Base-by-base conservation (phyloP, 2,113 vertebrate species). In the Ceyx margarethae region DNA sequence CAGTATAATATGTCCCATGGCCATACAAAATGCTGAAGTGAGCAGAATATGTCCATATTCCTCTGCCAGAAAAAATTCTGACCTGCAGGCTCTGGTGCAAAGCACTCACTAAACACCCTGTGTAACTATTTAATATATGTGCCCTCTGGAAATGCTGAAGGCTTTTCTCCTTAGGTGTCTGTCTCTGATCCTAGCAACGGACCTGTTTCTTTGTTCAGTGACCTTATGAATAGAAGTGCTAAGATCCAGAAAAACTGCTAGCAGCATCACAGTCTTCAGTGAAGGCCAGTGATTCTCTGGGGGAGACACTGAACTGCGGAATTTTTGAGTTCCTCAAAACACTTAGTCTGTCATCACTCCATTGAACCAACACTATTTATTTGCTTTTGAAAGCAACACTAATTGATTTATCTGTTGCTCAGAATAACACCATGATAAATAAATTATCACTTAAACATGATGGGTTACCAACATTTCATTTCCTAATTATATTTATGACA, bases 381-480 rank as follows among this genome's bases (percentile, higher is more conserved):
- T 96, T 53, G 18, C 85, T 93, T 45, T 81, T 17, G 28, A 93
- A 94, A 81, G 89, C 31, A 87, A 81, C 81, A 85, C 85, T 97
- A 97, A 97, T 96, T 96, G 94, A 91, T 96, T 97, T 97, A 97
- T 97, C 96, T 95, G 46, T 77, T 96, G 81, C 89, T 96, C 19
- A 21, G 84, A 95, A 96, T 97, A 96, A 96, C 67, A 95, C 46
- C 23, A 9, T 43, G 97, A 98, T 97, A 98, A 97, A 97, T 96
- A 97, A 96, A 97, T 97, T 97, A 97, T 96, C 97, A 93, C 96
- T 95, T 94, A 85, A 95, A 87, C 66, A 85, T 26, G 2, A 94
- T 29, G 60, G 62, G 89, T 93, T 94, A 31, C 85, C 81, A 89
- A 64, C 64, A 86, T 95, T 97, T 97, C 81, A 85, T 96, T 97